These are phyloP conservation scores for Zaprionus nigranus DNA, from an alignment of 1,140 invertebrate species.

Conservation along the genomic window DNA sequence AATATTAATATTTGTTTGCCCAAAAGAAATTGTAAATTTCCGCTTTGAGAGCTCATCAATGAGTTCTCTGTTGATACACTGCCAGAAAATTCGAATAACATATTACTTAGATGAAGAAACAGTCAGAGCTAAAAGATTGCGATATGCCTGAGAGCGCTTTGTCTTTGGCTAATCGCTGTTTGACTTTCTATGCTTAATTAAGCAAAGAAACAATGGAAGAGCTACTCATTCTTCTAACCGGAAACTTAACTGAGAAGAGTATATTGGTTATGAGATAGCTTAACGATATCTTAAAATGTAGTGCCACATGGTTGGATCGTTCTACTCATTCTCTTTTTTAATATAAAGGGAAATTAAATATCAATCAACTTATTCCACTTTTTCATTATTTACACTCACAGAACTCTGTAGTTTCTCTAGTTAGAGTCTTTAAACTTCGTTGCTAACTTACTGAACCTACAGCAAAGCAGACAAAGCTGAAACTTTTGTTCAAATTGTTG, in stretches of 20 bases:
- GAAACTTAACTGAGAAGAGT: not conserved
- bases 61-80: conserved; percentile 7
- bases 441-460: not conserved
- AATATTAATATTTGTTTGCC: conserved; percentile 53
- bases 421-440: not conserved
- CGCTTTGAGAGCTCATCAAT: conserved; percentile 14
- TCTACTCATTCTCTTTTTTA: no score
- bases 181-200: conserved; percentile 22
- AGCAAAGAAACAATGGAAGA: not conserved
- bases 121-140: not conserved
- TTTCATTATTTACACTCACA: not conserved
- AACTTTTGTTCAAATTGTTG: not conserved
- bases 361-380: not conserved
- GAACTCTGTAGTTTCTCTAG: not conserved
- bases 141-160: conserved; percentile 3
- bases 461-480: not conserved
- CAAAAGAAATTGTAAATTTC: conserved; percentile 6
- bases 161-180: not conserved
- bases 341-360: no score
- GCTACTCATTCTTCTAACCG: not conserved
- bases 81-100: conserved; percentile 15
- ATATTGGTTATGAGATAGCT: not conserved
- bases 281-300: no score
- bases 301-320: no score
- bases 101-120: not conserved